Evolutionary conservation across 2,888 invertebrate genomes (phyloP).

Genomic region (Brassicogethes aeneus): DNA sequence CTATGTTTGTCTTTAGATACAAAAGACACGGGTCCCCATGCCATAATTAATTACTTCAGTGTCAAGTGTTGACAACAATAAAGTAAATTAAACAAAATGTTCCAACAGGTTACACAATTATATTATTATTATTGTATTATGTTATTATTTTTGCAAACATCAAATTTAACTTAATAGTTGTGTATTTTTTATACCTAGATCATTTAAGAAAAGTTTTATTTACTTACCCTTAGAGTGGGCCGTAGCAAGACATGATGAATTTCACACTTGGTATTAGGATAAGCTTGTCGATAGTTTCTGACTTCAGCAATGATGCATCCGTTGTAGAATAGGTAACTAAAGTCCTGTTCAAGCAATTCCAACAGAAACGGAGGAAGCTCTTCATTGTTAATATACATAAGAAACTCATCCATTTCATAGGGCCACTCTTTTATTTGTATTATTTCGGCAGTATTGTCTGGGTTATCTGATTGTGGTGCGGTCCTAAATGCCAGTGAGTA

Average conservation of each 20-base stretch:
- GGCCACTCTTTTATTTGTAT: slow-evolving; percentile 75
- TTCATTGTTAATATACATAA: slow-evolving; percentile 84
- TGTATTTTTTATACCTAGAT: too few species aligned
- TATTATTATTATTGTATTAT: too few species aligned
- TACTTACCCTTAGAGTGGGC: slow-evolving; percentile 75
- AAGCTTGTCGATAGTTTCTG: slow-evolving; percentile 77
- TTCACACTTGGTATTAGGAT: slow-evolving; percentile 68
- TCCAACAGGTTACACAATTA: too few species aligned
- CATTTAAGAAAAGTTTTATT: too few species aligned
- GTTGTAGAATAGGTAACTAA: slow-evolving; percentile 80
- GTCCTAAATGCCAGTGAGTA: slow-evolving; percentile 52
- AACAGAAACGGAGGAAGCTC: slow-evolving; percentile 81
- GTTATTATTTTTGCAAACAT: too few species aligned
- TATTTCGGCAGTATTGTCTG: slow-evolving; percentile 51
- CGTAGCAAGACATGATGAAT: slow-evolving; percentile 79
- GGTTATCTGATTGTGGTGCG: slow-evolving; percentile 21
- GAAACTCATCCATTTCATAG: slow-evolving; percentile 81
- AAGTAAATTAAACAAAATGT: too few species aligned
- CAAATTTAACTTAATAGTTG: too few species aligned
- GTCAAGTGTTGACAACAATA: too few species aligned
- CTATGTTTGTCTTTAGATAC: too few species aligned
- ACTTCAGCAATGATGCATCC: slow-evolving; percentile 89
- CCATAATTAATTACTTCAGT: too few species aligned
- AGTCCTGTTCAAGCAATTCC: slow-evolving; percentile 73
- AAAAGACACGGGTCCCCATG: too few species aligned